Conservation (phyloP, 2,888 invertebrate genomes). For the Andrena camellia region DNA sequence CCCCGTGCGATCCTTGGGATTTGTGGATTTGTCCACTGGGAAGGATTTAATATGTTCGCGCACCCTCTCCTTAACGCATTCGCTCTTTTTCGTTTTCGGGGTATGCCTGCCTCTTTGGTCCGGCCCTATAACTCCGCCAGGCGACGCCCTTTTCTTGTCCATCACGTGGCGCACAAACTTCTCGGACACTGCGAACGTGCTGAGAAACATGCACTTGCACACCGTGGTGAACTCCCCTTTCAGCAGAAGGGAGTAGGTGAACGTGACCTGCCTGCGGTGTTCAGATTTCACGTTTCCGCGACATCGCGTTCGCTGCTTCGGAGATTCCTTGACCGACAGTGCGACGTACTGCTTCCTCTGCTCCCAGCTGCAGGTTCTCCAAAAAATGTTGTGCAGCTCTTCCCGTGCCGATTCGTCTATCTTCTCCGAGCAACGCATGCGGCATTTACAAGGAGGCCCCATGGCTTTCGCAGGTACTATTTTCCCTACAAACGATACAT, state of each 20-base stretch:
- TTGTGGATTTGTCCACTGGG: conserved; percentile 64
- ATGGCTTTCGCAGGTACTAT: conserved; percentile 76
- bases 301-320: conserved; percentile 75
- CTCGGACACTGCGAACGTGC: conserved; percentile 76
- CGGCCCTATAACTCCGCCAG: conserved; percentile 73
- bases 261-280: conserved; percentile 73
- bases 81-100: conserved; percentile 77
- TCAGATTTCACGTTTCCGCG: conserved; percentile 71
- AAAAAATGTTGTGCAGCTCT: conserved; percentile 75
- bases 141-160: conserved; percentile 75
- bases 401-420: conserved; percentile 71
- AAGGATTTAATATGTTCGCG: conserved; percentile 77
- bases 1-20: conserved; percentile 66
- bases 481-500: conserved; percentile 62
- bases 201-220: conserved; percentile 78
- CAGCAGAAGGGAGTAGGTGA: conserved; percentile 74
- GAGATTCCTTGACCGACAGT: conserved; percentile 75
- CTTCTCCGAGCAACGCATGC: conserved; percentile 75
- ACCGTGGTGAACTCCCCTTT: conserved; percentile 74
- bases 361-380: conserved; percentile 76
- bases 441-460: conserved; percentile 77
- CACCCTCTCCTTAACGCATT: conserved; percentile 73
- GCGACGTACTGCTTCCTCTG: conserved; percentile 77
- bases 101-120: conserved; percentile 77
- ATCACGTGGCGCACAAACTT: conserved; percentile 77